A percentile compares a stretch with the other conserved stretches of the same genome.
Conservation (phyloP, 2,797 vertebrate species). For the Perodicticus potto region DNA sequence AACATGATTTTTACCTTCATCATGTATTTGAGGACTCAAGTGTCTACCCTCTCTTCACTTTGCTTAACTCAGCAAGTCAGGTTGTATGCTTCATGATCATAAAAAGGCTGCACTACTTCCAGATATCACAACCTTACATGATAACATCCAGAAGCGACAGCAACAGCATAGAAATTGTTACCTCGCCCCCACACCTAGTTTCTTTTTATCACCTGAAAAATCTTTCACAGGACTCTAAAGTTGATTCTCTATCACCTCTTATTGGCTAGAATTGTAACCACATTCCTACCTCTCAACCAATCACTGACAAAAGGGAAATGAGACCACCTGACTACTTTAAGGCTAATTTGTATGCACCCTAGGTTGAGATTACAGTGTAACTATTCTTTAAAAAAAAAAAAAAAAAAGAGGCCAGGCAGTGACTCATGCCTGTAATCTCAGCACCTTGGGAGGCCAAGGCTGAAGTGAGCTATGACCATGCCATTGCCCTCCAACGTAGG, state of each 20-base stretch:
- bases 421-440: too few species aligned
- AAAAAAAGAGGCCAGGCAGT: too few species aligned
- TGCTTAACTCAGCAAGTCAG: background rate
- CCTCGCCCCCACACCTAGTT: background rate
- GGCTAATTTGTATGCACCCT: background rate
- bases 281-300: background rate
- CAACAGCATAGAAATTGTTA: background rate
- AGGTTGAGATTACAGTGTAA: background rate
- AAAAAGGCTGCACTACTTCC: background rate
- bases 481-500: too few species aligned
- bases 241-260: background rate
- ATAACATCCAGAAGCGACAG: background rate
- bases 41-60: slow-evolving; percentile 1
- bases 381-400: background rate
- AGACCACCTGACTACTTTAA: background rate
- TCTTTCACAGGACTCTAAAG: background rate
- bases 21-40: slow-evolving; percentile 23
- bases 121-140: background rate
- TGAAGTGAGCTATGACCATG: too few species aligned
- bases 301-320: background rate
- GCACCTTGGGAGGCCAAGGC: too few species aligned
- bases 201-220: background rate
- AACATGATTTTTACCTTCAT: background rate
- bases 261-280: background rate
- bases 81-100: background rate